phyloP scores from a whole-genome alignment of 2,797 vertebrate species.

The Meda fulgida region DNA sequence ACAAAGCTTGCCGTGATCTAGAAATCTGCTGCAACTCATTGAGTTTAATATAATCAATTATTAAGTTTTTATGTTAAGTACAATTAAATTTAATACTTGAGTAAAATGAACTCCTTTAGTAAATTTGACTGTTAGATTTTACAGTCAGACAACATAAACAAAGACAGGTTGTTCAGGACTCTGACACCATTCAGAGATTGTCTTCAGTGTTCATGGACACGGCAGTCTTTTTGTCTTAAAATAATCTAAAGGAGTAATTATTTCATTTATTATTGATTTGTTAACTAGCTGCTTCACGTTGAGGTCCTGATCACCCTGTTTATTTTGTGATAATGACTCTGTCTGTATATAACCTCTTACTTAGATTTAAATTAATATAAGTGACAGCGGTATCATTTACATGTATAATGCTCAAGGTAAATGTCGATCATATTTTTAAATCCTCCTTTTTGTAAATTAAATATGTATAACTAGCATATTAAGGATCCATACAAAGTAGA shows the following conservation, averaged over 20 bases:
- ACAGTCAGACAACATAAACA: not conserved
- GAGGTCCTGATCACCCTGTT: not conserved
- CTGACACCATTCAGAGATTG: not conserved
- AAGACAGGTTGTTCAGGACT: not conserved
- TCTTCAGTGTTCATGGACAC: not conserved
- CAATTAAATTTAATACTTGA: not conserved
- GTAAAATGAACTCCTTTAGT: not conserved
- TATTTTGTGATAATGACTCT: not conserved
- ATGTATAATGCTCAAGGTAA: not conserved
- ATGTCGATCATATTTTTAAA: not conserved
- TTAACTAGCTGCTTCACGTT: not conserved
- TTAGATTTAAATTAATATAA: not conserved
- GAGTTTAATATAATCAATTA: not conserved
- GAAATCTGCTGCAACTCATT: not conserved
- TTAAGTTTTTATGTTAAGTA: not conserved
- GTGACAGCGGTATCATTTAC: not conserved
- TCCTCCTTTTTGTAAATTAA: not conserved
- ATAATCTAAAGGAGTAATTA: not conserved
- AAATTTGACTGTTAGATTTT: not conserved
- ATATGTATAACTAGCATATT: not conserved
- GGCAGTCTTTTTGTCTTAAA: not conserved
- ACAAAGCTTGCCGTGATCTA: not conserved
- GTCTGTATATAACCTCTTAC: not conserved
- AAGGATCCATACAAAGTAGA: not conserved
- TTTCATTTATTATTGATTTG: not conserved